These are phyloP conservation scores for Pseudopodoces humilis DNA, from an alignment of 2,113 vertebrate species.

Conservation along the genomic window DNA sequence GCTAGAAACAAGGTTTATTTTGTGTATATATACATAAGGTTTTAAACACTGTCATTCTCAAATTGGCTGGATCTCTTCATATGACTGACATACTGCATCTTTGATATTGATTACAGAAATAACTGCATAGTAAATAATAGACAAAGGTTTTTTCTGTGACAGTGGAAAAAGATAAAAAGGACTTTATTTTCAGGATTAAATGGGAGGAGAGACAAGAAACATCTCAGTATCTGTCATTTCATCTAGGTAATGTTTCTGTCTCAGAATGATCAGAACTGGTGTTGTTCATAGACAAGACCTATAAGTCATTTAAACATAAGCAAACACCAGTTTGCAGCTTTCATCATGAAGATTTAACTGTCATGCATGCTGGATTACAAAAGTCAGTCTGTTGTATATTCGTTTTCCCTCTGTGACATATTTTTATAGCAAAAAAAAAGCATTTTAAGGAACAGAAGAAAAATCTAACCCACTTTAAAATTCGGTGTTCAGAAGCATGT, in stretches of 20 bases:
- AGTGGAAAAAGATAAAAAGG: neutral
- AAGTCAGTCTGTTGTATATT: neutral
- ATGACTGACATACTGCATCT: neutral
- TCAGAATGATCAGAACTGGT: neutral
- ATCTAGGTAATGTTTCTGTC: neutral
- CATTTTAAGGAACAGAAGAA: neutral
- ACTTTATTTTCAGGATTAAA: neutral
- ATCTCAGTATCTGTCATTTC: neutral
- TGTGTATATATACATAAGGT: neutral
- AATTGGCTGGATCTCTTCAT: neutral
- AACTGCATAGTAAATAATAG: neutral
- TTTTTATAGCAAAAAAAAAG: neutral
- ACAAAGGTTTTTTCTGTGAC: neutral
- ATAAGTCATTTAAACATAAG: neutral
- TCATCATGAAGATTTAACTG: neutral
- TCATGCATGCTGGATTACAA: neutral
- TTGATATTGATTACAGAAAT: neutral
- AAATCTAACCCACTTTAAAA: constrained; percentile 11
- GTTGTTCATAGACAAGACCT: neutral
- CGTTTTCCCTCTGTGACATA: neutral
- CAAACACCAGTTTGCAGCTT: neutral
- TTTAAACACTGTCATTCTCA: neutral
- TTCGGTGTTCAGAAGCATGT: neutral
- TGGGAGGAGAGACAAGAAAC: neutral
- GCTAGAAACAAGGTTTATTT: neutral